A percentile compares a stretch with the other conserved stretches of the same genome.
Evolutionary conservation across 2,888 invertebrate species (phyloP).

Genomic region (Apoda limacodes): DNA sequence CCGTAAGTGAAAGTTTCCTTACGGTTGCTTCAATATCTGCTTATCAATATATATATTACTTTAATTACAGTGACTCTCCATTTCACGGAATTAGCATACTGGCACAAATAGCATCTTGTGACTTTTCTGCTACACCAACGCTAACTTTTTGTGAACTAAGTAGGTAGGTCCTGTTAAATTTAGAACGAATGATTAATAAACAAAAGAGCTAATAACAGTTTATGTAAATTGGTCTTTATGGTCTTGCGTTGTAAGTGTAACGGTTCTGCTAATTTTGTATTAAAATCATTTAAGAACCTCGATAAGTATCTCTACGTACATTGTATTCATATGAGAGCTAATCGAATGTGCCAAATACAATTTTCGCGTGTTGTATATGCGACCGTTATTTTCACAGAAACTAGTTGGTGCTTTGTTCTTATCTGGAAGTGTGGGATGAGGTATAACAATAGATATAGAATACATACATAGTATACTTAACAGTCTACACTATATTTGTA

Average conservation of each 20-base stretch:
- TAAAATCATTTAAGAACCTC: conserved; percentile 23
- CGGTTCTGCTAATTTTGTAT: conserved; percentile 27
- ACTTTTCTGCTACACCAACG: too few relatives aligned
- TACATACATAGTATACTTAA: too few relatives aligned
- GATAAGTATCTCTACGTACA: conserved; percentile 39
- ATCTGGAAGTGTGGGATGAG: conserved; percentile 2
- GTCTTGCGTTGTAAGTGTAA: conserved; percentile 19
- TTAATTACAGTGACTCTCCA: conserved; percentile 25
- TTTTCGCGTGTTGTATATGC: conserved; percentile 29
- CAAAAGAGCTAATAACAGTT: conserved; percentile 6
- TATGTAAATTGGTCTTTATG: conserved; percentile 5
- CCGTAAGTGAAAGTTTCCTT: conserved; percentile 44
- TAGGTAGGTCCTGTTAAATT: conserved; percentile 1
- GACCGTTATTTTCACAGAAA: conserved; percentile 27
- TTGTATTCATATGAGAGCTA: conserved; percentile 49
- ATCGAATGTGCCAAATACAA: conserved; percentile 35
- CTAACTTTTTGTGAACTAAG: too few relatives aligned
- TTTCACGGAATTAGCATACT: conserved; percentile 28
- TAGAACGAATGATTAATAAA: conserved; percentile 5
- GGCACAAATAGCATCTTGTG: too few relatives aligned
- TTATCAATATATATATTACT: conserved; percentile 16
- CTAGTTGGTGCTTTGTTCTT: conserved; percentile 7
- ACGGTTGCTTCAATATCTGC: conserved; percentile 20
- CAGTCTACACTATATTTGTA: too few relatives aligned
- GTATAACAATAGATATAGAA: conserved; percentile 23